Evolutionary conservation across 2,113 vertebrate genomes (phyloP).

Genomic region (Heterotis niloticus): DNA sequence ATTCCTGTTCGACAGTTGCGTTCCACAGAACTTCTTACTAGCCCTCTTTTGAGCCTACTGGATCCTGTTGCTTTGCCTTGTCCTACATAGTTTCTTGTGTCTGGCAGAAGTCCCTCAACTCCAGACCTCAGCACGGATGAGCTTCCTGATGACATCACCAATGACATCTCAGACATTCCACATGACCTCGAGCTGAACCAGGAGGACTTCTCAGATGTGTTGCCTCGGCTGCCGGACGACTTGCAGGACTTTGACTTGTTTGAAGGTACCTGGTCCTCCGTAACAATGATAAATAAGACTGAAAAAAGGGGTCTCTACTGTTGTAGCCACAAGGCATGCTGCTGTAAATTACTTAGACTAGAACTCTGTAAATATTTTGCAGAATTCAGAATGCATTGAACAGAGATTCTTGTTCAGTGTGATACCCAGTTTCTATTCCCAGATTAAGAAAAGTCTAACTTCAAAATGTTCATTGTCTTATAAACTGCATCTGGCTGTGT

Average conservation of each 20-base stretch:
- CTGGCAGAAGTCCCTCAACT: conserved; percentile 74
- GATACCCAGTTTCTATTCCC: too few relatives aligned
- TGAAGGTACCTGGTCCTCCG: conserved; percentile 66
- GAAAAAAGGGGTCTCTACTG: too few relatives aligned
- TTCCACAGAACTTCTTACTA: background rate
- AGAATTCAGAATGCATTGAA: too few relatives aligned
- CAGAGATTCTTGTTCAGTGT: too few relatives aligned
- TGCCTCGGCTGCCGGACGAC: conserved; percentile 79
- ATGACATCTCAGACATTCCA: conserved; percentile 85
- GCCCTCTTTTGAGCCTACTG: background rate
- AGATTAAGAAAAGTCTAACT: too few relatives aligned
- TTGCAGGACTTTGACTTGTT: conserved; percentile 88
- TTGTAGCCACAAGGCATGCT: too few relatives aligned
- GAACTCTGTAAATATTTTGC: too few relatives aligned
- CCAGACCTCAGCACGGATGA: conserved; percentile 82
- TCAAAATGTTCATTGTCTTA: too few relatives aligned
- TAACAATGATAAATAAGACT: too few relatives aligned
- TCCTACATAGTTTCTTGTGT: background rate
- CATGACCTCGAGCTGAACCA: conserved; percentile 86
- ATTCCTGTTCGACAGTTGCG: background rate
- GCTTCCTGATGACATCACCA: conserved; percentile 84
- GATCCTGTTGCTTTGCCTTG: background rate
- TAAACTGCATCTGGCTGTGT: background rate
- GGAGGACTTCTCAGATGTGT: conserved; percentile 83
- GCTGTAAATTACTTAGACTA: too few relatives aligned